These are phyloP conservation scores for Temnothorax nylanderi DNA, from an alignment of 1,140 invertebrate genomes.

Conservation along the genomic window DNA sequence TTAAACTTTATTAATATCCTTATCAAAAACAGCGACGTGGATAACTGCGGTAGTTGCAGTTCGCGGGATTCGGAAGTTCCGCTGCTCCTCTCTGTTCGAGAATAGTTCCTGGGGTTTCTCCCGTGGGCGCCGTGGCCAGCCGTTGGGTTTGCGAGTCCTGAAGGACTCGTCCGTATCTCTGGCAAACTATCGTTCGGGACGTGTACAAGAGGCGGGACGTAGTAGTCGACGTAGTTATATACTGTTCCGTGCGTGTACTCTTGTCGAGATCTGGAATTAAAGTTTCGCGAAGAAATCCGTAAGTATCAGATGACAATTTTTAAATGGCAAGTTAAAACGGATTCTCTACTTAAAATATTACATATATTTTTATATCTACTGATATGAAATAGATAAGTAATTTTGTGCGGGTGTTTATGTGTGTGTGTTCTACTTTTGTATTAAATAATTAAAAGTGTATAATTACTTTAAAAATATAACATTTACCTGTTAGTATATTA, in stretches of 20 bases:
- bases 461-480: background rate
- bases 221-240: constrained; percentile 67
- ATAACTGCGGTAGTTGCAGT: constrained; percentile 78
- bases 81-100: constrained; percentile 68
- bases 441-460: background rate
- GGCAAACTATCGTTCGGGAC: constrained; percentile 78
- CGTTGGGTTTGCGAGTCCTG: constrained; percentile 79
- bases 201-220: constrained; percentile 70
- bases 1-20: constrained; percentile 83
- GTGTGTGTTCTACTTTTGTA: background rate
- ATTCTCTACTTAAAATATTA: background rate
- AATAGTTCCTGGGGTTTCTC: constrained; percentile 76
- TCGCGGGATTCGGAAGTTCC: constrained; percentile 76
- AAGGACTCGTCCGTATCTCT: constrained; percentile 80
- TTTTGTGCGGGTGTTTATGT: background rate
- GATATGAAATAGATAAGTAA: background rate
- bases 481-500: background rate
- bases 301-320: background rate
- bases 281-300: constrained; percentile 47
- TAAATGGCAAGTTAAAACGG: background rate
- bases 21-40: constrained; percentile 79
- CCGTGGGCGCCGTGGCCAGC: constrained; percentile 79
- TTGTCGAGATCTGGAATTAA: constrained; percentile 50
- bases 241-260: constrained; percentile 40
- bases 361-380: background rate